A percentile compares a stretch with the other conserved stretches of the same genome.
These are phyloP conservation scores for Campylomormyrus tamandua DNA, from an alignment of 2,113 vertebrate species.

Conservation along the genomic window DNA sequence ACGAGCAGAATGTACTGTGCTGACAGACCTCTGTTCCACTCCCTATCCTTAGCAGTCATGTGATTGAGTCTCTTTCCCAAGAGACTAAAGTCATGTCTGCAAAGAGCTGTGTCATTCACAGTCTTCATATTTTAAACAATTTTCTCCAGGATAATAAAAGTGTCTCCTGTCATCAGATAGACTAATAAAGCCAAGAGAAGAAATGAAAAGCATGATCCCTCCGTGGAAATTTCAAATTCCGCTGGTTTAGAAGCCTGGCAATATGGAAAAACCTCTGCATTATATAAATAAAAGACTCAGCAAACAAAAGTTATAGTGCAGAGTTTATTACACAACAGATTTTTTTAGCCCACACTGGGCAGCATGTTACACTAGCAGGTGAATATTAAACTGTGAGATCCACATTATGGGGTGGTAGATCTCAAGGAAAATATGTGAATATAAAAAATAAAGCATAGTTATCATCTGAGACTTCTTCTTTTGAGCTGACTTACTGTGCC, in stretches of 20 bases:
- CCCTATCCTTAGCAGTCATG: neutral
- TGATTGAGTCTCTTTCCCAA: neutral
- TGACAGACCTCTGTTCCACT: neutral
- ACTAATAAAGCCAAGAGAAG: neutral
- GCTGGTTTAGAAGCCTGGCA: neutral
- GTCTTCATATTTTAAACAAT: neutral
- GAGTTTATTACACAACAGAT: neutral
- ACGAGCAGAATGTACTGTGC: neutral
- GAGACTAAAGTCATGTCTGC: neutral
- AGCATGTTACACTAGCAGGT: neutral
- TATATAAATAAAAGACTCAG: neutral
- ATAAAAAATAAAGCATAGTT: neutral
- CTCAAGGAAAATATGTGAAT: neutral
- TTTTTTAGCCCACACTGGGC: neutral
- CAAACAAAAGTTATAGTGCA: conserved; percentile 1
- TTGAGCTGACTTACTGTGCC: neutral
- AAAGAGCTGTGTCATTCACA: neutral
- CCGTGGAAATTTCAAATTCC: neutral
- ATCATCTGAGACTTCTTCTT: neutral
- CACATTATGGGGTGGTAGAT: neutral
- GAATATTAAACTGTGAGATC: neutral
- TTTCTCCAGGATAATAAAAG: neutral
- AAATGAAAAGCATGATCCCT: neutral
- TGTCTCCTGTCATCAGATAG: neutral
- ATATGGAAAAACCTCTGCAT: neutral